A percentile compares a stretch with the other conserved stretches of the same genome.
phyloP scores from a whole-genome alignment of 2,797 vertebrate species.

The Myotis planiceps region DNA sequence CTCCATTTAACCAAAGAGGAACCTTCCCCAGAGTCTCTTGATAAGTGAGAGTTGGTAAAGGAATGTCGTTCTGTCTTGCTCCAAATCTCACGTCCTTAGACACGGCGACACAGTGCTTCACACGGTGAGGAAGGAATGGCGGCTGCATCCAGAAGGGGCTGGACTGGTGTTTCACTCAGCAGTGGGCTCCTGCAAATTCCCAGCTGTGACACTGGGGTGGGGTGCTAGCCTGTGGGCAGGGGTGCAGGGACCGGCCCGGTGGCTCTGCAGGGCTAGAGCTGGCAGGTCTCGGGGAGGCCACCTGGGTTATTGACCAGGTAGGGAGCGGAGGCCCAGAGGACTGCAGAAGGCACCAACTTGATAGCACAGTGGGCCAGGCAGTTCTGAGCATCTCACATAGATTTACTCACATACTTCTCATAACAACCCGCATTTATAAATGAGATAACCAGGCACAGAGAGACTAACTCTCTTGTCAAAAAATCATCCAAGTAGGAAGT shows the following conservation, averaged over 20 bases:
- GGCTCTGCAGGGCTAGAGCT: background rate
- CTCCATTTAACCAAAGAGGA: background rate
- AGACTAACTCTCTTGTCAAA: background rate
- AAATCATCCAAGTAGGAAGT: background rate
- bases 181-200: background rate
- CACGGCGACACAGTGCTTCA: rapidly evolving
- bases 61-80: background rate
- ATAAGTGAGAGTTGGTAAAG: background rate
- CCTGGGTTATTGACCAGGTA: background rate
- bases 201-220: background rate
- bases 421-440: no score
- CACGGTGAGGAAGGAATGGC: background rate
- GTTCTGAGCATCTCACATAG: background rate
- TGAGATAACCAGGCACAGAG: background rate
- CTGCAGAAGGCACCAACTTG: no score
- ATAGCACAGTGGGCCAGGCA: no score
- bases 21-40: background rate
- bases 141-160: background rate
- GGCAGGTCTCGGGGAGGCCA: background rate
- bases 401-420: background rate
- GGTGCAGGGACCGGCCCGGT: background rate
- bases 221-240: background rate
- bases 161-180: background rate
- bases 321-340: background rate
- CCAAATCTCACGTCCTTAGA: background rate